A percentile compares a stretch with the other conserved stretches of the same genome.
Evolutionary conservation across 2,888 invertebrate genomes (phyloP).

Genomic region (Tupiocoris notatus): DNA sequence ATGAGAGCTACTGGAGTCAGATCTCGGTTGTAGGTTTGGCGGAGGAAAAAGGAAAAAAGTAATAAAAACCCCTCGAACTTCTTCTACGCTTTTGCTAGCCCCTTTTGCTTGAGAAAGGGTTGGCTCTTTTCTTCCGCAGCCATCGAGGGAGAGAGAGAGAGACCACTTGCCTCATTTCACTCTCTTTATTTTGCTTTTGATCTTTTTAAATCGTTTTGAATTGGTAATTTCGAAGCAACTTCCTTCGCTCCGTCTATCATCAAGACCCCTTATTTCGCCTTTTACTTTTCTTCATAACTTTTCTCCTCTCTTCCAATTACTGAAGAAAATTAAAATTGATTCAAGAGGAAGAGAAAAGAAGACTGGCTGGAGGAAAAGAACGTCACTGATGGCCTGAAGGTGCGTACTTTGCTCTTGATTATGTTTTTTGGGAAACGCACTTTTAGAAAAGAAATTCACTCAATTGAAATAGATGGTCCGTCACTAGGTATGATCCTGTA

Average conservation of each 20-base stretch:
- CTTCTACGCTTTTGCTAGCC: too few relatives aligned
- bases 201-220: conserved; percentile 39
- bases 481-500: too few relatives aligned
- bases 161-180: conserved; percentile 39
- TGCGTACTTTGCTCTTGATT: too few relatives aligned
- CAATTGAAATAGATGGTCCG: too few relatives aligned
- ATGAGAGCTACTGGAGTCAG: conserved; percentile 47
- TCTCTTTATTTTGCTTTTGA: conserved; percentile 34
- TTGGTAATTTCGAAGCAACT: conserved; percentile 33
- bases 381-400: background rate
- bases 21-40: conserved; percentile 24
- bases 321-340: conserved; percentile 36
- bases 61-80: conserved; percentile 46
- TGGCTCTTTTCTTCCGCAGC: conserved; percentile 3
- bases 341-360: background rate
- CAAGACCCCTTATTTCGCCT: conserved; percentile 16
- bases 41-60: conserved; percentile 43
- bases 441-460: too few relatives aligned
- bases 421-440: too few relatives aligned
- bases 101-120: too few relatives aligned
- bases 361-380: background rate
- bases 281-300: background rate
- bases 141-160: too few relatives aligned
- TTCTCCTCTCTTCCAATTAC: conserved; percentile 4
- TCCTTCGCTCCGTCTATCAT: conserved; percentile 20